Conservation (phyloP, 2,888 invertebrate species). For the Drosophila prostipennis region DNA sequence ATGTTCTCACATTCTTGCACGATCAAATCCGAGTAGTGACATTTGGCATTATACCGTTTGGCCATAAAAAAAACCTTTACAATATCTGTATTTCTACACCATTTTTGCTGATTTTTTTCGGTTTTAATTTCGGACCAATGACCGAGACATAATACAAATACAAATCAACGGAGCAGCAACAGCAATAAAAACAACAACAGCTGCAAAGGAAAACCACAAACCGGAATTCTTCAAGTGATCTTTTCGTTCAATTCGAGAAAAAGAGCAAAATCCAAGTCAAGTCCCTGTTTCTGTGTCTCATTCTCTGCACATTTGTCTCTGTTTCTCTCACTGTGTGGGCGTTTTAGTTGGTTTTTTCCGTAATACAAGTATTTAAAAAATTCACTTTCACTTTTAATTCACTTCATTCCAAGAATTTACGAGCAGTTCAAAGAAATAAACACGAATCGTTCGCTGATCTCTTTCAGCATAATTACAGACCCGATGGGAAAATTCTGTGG, state of each 20-base stretch:
- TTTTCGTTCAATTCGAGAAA: conserved; percentile 68
- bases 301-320: conserved; percentile 41
- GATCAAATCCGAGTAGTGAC: conserved; percentile 51
- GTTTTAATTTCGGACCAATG: conserved; percentile 73
- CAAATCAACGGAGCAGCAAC: conserved; percentile 56
- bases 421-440: conserved; percentile 39
- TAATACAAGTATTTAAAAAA: conserved; percentile 31
- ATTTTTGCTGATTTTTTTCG: conserved; percentile 32
- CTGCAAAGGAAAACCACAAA: conserved; percentile 63
- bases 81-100: conserved; percentile 40
- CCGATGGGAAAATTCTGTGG: conserved; percentile 3
- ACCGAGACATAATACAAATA: conserved; percentile 73
- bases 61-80: conserved; percentile 5
- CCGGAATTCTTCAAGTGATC: conserved; percentile 79
- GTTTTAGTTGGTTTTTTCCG: conserved; percentile 1
- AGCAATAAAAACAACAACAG: conserved; percentile 47
- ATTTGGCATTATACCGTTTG: conserved; percentile 63
- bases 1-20: conserved; percentile 65
- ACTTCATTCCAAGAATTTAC: conserved; percentile 40
- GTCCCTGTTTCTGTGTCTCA: conserved; percentile 17
- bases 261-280: conserved; percentile 32
- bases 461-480: conserved; percentile 6
- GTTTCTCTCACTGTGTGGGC: conserved; percentile 15
- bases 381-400: conserved; percentile 71
- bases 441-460: conserved; percentile 20